Percentiles rank a stretch among this genome's conserved stretches.
phyloP scores from a whole-genome alignment of 2,888 invertebrate species.

The Linyphia triangularis region DNA sequence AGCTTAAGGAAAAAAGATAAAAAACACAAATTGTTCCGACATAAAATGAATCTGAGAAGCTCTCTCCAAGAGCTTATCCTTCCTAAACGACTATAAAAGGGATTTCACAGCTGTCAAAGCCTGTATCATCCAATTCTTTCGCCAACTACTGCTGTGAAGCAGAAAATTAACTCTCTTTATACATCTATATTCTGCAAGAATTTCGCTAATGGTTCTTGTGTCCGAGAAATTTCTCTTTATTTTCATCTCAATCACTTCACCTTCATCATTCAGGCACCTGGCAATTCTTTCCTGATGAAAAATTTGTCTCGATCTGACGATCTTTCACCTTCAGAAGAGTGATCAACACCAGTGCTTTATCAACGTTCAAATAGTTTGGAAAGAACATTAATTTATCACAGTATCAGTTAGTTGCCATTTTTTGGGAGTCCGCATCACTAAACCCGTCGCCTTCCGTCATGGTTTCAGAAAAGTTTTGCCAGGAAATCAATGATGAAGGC shows the following conservation, averaged over 20 bases:
- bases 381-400: slow-evolving; percentile 69
- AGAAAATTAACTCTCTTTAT: slow-evolving; percentile 70
- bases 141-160: slow-evolving; percentile 51
- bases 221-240: slow-evolving; percentile 51
- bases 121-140: slow-evolving; percentile 54
- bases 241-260: slow-evolving; percentile 63
- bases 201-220: slow-evolving; percentile 65
- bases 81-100: slow-evolving; percentile 37
- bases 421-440: background rate
- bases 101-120: slow-evolving; percentile 40
- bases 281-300: slow-evolving; percentile 26
- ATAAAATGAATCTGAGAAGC: slow-evolving; percentile 44
- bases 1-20: slow-evolving; percentile 2
- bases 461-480: background rate
- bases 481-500: too few species aligned
- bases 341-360: slow-evolving; percentile 66
- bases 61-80: slow-evolving; percentile 26
- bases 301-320: slow-evolving; percentile 43
- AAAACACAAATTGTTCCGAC: slow-evolving; percentile 26
- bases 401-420: slow-evolving; percentile 31
- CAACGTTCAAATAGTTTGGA: slow-evolving; percentile 68
- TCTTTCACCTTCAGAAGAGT: slow-evolving; percentile 51
- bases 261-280: slow-evolving; percentile 44
- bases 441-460: background rate
- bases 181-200: slow-evolving; percentile 56